These are phyloP conservation scores for Helostoma temminkii DNA, from an alignment of 2,797 vertebrate genomes.

Conservation along the genomic window DNA sequence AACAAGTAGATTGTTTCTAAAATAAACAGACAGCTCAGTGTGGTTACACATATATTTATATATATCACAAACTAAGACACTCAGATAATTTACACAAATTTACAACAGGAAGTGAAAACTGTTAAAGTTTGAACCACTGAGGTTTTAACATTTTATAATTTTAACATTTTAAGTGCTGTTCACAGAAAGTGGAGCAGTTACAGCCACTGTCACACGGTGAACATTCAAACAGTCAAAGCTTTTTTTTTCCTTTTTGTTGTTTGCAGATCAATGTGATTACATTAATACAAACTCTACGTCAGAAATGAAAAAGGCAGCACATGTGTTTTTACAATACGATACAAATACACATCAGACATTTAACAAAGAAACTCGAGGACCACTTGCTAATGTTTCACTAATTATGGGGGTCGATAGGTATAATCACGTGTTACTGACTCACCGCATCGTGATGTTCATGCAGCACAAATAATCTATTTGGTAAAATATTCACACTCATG, in stretches of 20 bases:
- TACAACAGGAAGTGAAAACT: conserved; percentile 35
- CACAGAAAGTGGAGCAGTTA: conserved; percentile 28
- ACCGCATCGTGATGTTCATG: not conserved
- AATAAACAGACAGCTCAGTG: conserved; percentile 1
- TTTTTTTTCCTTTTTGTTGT: not conserved
- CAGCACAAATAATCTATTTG: not conserved
- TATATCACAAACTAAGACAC: conserved; percentile 30
- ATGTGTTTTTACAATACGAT: not conserved
- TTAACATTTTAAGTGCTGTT: conserved; percentile 48
- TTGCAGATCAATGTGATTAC: too few relatives aligned
- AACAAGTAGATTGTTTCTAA: too few relatives aligned
- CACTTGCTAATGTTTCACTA: too few relatives aligned
- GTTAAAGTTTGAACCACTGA: not conserved
- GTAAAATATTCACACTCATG: conserved; percentile 1
- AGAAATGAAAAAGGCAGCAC: not conserved
- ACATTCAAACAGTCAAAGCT: conserved; percentile 28
- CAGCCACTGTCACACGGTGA: conserved; percentile 9
- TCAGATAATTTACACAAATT: conserved; percentile 49
- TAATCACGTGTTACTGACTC: too few relatives aligned
- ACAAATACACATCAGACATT: not conserved
- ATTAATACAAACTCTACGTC: too few relatives aligned
- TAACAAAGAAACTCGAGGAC: too few relatives aligned
- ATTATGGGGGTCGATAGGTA: too few relatives aligned
- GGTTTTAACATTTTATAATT: not conserved
- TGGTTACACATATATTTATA: conserved; percentile 28